Percentiles rank a stretch among this genome's conserved stretches.
These are phyloP conservation scores for Rhogogaster chlorosoma DNA, from an alignment of 2,888 invertebrate genomes.

Conservation along the genomic window DNA sequence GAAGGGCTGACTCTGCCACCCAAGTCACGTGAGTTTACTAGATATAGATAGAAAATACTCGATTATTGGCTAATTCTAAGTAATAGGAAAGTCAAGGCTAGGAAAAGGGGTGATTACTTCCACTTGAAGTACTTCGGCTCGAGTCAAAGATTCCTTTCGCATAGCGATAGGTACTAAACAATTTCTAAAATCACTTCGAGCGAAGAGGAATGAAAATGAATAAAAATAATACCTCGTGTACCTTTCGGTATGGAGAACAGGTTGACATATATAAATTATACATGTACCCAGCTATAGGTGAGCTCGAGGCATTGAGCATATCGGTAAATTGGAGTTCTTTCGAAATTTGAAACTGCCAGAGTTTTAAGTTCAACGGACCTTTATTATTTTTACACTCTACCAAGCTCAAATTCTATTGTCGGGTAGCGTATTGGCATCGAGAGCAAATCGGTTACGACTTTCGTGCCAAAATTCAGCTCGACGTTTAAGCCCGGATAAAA, in stretches of 20 bases:
- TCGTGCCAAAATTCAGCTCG: conserved; percentile 32
- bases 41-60: background rate
- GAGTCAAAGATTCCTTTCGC: background rate
- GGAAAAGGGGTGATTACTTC: conserved; percentile 18
- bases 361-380: conserved; percentile 29
- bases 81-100: background rate
- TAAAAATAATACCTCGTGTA: conserved; percentile 7
- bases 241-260: background rate
- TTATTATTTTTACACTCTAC: conserved; percentile 44
- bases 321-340: conserved; percentile 37
- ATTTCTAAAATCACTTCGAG: background rate
- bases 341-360: conserved; percentile 31
- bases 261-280: background rate
- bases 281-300: background rate
- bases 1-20: background rate
- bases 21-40: background rate
- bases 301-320: conserved; percentile 5
- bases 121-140: background rate
- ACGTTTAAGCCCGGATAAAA: conserved; percentile 14
- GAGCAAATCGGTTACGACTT: conserved; percentile 11
- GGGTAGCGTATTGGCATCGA: conserved; percentile 23
- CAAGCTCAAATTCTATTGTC: conserved; percentile 34
- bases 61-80: conserved; percentile 21
- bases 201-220: background rate
- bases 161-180: background rate